Conservation (phyloP, 2,797 vertebrate species). For the Siniperca undulata region DNA sequence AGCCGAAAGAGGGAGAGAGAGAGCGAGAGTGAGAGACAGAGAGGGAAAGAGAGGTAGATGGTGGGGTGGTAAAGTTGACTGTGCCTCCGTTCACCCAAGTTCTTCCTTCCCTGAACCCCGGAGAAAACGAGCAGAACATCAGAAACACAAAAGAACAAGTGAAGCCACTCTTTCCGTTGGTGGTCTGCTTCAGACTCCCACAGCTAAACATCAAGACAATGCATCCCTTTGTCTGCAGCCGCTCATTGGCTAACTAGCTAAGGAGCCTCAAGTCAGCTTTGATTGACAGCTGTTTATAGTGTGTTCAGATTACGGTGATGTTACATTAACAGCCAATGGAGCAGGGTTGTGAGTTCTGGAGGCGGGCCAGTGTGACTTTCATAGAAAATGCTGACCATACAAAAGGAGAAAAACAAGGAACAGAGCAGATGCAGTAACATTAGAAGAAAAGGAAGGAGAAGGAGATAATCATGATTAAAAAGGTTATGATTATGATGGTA, state of each 20-base stretch:
- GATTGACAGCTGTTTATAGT: conserved; percentile 73
- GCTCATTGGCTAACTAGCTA: conserved; percentile 39
- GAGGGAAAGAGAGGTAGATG: conserved; percentile 58
- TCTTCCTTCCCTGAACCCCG: conserved; percentile 56
- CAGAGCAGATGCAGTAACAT: conserved; percentile 13
- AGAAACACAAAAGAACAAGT: conserved; percentile 69
- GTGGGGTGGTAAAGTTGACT: conserved; percentile 65
- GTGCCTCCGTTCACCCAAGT: conserved; percentile 66
- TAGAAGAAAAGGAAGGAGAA: background rate
- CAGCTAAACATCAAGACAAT: conserved; percentile 59
- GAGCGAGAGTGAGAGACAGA: conserved; percentile 24
- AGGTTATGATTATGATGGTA: background rate
- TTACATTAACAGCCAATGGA: conserved; percentile 69
- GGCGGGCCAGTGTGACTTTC: conserved; percentile 33
- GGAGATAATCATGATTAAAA: conserved; percentile 9
- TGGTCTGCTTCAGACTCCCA: conserved; percentile 67
- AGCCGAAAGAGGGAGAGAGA: conserved; percentile 37
- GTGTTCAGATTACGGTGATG: conserved; percentile 61
- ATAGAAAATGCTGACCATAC: conserved; percentile 36
- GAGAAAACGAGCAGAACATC: conserved; percentile 58
- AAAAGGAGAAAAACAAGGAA: conserved; percentile 14
- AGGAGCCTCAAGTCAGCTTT: conserved; percentile 50
- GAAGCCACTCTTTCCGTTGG: conserved; percentile 67
- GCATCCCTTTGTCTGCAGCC: conserved; percentile 63
- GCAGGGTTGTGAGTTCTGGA: conserved; percentile 68